Base-by-base conservation (phyloP, 1,140 invertebrate genomes). In the Chionoecetes opilio region DNA sequence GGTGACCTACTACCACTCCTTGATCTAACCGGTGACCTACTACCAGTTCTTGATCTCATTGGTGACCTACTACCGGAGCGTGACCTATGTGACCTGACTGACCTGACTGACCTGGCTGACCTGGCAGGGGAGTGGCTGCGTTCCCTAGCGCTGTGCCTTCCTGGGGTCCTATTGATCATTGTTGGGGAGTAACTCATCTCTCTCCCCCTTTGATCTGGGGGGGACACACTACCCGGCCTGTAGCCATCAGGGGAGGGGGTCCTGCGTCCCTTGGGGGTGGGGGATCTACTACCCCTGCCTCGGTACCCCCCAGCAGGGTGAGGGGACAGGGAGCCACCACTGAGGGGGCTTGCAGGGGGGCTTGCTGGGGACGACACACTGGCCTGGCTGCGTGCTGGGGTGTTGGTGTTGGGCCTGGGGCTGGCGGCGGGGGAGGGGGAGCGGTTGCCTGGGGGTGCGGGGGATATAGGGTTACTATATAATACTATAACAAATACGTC, bases 381-480 rank as follows among this genome's bases (percentile, higher is more conserved):
- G 37, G 21, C 93, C 17, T 31, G 41, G 21, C 89, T 94, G 11
- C 46, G 75, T 29, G 8, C n/a, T 53, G 88, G 87, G 29, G 46
- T 82, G 9, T 38, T 46, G 31, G 38, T 92, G 32, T 89, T 34
- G 88, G 82, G 91, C 32, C 75, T 90, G 37, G 91, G 84, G 46
- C 95, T 96, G 31, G 93, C 89, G 34, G 89, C 38, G 5, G 94
- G 94, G n/a, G 94, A 95, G 37, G 93, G 93, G 1, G 63, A 29
- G 63, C 93, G 93, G 26, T 31, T 37, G 3, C 86, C 93, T 94
- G 87, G 37, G 37, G 46, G 46, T 3, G 38, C 14, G 38, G 38
- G 46, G 46, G 46, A 9, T 9, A 11, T 17, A 14, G 46, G 46
- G n/a, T n/a, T n/a, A n/a, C n/a, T n/a, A n/a, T n/a, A n/a, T n/a